Evolutionary conservation across 1,140 invertebrate species (phyloP), one percentile per base, ranked within the genome.

Genomic region (Calosoma granatense): DNA sequence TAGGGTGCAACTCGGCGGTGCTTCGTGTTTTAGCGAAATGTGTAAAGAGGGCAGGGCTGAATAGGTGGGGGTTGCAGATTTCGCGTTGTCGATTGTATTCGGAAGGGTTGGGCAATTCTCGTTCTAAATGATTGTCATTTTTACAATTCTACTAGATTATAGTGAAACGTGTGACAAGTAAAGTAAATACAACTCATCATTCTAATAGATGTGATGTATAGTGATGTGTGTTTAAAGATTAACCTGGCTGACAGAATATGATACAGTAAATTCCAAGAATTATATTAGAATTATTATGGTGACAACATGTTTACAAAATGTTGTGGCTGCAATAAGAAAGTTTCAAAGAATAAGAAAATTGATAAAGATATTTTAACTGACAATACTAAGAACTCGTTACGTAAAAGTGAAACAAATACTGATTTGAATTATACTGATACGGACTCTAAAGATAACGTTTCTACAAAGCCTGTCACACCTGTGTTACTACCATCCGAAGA

Each of bases 301-400:
- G 26, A 36, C 6, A 47, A 47, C 41, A 47, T 47, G 41, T 47
- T 47, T 47, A 47, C 41, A 47, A 47, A 47, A 47, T 47, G 41
- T 47, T 47, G 41, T 47, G 41, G 41, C 17, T 47, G 41, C 17
- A 47, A 9, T 17, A 9, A 47, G 17, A 47, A 47, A 17, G 17
- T 12, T 4, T 17, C 41, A 17, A 47, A 47, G 17, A 47, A 9
- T 4, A 47, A 47, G 17, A 47, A 47, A 9, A 47, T 9, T 17
- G 41, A 47, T 12, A 47, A 47, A 4, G 41, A 47, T 47, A 12
- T 11, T 12, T 12, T 17, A 11, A 47, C 9, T 11, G 9, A 9
- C 3, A 47, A 47, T 17, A 47, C 41, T 4, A 47, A 47, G 17
- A 47, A 47, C 41, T 47, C 41, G 6, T 17, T 47, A 12, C 6